These are phyloP conservation scores for Neosilurus mollespiculum DNA, from an alignment of 2,797 vertebrate species.

Conservation along the genomic window DNA sequence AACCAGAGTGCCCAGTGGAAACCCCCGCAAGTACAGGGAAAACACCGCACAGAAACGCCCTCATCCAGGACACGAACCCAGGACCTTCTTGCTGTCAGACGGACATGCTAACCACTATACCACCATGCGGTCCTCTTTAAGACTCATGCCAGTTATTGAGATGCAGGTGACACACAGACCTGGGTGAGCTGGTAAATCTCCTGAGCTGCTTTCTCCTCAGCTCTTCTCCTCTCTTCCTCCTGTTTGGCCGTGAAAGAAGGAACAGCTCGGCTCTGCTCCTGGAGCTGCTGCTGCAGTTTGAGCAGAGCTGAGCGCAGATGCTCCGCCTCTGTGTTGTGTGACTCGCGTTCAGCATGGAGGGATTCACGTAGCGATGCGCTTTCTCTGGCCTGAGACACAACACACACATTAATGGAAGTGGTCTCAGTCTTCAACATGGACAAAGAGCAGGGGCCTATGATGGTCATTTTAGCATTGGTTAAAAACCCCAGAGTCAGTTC, in stretches of 20 bases:
- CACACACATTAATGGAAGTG: background rate
- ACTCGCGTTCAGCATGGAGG: conserved; percentile 61
- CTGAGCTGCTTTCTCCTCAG: conserved; percentile 59
- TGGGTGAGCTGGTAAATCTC: conserved; percentile 69
- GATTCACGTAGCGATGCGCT: conserved; percentile 65
- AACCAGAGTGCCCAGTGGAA: no score
- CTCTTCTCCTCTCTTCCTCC: conserved; percentile 62
- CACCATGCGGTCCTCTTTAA: no score
- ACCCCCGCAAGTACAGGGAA: no score
- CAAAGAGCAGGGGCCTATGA: background rate
- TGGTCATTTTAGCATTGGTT: background rate
- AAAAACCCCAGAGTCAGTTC: background rate
- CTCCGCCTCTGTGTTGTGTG: conserved; percentile 64
- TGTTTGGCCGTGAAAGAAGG: conserved; percentile 59
- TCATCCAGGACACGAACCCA: no score
- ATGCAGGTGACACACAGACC: conserved; percentile 49
- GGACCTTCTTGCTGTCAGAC: no score
- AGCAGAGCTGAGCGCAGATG: conserved; percentile 57
- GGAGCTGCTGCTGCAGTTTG: conserved; percentile 58
- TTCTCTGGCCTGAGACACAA: conserved; percentile 68
- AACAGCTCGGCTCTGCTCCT: conserved; percentile 49
- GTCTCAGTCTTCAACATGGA: background rate
- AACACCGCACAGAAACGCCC: no score
- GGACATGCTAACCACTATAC: no score
- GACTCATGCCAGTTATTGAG: background rate